Evolutionary conservation across 2,888 invertebrate species (phyloP), one percentile per base, ranked within the genome.

Genomic region (Tiliacea aurago): DNA sequence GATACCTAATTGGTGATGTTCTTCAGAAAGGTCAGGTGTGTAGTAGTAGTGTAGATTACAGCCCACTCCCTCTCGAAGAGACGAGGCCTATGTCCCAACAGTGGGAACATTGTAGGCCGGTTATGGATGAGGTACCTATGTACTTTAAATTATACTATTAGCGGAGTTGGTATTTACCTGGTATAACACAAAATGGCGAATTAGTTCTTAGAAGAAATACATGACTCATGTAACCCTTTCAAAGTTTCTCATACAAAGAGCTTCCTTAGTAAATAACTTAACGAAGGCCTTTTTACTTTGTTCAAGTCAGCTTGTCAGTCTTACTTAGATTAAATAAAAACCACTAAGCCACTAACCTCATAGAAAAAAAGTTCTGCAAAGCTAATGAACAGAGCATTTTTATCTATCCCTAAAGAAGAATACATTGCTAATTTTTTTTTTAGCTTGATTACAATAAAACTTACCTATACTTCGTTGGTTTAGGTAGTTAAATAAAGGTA

Each of bases 251-350:
- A 41, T 47, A 41, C 5, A 73, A n/a, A 0, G 9, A 28, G 23
- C 9, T 47, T 47, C 20, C 28, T 56, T n/a, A 33, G 49, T 47
- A 62, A 4, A 28, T 28, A 47, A 63, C 37, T 55, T 49, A 56
- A 28, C 37, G 18, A 55, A 47, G 15, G 7, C 15, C 45, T 55
- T 47, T 4, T n/a, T 53, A 45, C 73, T 55, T 64, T 33, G 76
- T 47, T 37, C 23, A n/a, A n/a, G 45, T 9, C 28, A 41, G 73
- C 20, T 49, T 45, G 15, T 28, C 2, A 49, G n/a, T 58, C 18
- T 33, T n/a, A 28, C 28, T 23, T 7, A 7, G 6, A 41, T 45
- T n/a, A 72, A 20, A 71, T 72, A 47, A 33, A 62, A 10, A n/a
- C 37, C 37, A 20, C 9, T 66, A 37, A 68, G 23, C 9, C 37